phyloP scores from a whole-genome alignment of 2,113 vertebrate species.

The Panthera leo region DNA sequence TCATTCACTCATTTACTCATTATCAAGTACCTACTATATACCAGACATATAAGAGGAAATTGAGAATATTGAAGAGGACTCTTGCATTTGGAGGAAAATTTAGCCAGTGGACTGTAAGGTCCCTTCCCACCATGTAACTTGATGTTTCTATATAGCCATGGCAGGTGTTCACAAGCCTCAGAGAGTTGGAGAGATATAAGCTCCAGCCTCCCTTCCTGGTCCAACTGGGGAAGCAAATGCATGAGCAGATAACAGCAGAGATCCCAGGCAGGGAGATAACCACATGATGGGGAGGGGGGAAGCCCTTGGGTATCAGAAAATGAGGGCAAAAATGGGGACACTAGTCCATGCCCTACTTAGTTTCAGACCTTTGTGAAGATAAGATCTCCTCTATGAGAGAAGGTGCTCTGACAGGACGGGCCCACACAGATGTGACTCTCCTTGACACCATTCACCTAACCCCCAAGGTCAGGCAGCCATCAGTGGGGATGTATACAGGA shows the following conservation, averaged over 20 bases:
- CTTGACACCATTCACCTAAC: background rate
- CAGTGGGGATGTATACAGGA: fast-evolving
- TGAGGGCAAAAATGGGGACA: constrained; percentile 77
- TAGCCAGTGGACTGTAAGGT: background rate
- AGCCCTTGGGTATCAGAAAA: constrained; percentile 65
- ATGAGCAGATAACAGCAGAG: background rate
- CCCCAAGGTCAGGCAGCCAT: background rate
- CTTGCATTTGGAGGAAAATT: background rate
- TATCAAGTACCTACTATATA: background rate
- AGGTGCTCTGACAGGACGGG: background rate
- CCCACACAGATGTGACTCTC: background rate
- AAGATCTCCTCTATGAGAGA: background rate
- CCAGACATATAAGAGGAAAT: background rate
- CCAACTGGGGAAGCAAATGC: background rate
- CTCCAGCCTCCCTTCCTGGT: background rate
- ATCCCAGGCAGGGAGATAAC: background rate
- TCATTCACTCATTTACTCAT: background rate
- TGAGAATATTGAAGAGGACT: background rate
- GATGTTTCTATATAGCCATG: fast-evolving
- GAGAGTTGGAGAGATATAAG: background rate
- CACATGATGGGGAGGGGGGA: background rate
- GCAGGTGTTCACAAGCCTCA: fast-evolving
- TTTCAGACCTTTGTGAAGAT: constrained; percentile 20
- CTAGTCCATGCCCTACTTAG: constrained; percentile 63
- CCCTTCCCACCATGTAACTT: no score